These are phyloP conservation scores for Parazoanthus swiftii DNA, from an alignment of 92 coral and sea anemone species.

Conservation along the genomic window DNA sequence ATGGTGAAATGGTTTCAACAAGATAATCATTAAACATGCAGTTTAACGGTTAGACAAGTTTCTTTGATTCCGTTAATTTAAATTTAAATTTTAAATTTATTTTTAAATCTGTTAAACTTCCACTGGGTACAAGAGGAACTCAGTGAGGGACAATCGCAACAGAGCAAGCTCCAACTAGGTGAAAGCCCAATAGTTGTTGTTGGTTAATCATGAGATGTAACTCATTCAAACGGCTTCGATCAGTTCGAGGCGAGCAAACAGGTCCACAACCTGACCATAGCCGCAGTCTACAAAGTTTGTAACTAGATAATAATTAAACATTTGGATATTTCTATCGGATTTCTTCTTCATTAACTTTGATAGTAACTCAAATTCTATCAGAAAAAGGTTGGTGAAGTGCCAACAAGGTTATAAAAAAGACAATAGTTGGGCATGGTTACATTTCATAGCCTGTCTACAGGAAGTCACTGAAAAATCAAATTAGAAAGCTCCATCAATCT, in stretches of 20 bases:
- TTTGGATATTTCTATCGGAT: neutral
- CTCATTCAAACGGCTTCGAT: neutral
- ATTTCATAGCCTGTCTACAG: no score
- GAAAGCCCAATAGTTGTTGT: no score
- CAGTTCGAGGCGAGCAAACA: slow-evolving; percentile 12
- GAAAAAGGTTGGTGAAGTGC: neutral
- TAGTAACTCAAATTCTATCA: slow-evolving; percentile 12
- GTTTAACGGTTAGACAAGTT: no score
- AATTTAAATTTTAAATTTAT: no score
- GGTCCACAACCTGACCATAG: slow-evolving; percentile 6
- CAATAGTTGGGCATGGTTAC: no score
- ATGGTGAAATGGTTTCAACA: no score
- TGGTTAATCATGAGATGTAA: slow-evolving; percentile 5
- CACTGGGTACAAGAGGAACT: no score
- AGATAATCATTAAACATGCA: no score
- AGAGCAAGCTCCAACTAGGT: no score
- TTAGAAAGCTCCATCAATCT: slow-evolving; percentile 51
- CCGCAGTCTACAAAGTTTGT: neutral
- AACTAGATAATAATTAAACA: neutral
- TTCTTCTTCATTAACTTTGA: neutral
- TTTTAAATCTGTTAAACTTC: slow-evolving; percentile 17
- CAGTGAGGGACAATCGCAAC: no score
- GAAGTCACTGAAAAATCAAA: slow-evolving; percentile 20
- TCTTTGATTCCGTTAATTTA: no score
- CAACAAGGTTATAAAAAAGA: neutral